Percentiles rank a stretch among this genome's conserved stretches.
phyloP scores from a whole-genome alignment of 2,113 vertebrate genomes.

The Colinus virginianus region DNA sequence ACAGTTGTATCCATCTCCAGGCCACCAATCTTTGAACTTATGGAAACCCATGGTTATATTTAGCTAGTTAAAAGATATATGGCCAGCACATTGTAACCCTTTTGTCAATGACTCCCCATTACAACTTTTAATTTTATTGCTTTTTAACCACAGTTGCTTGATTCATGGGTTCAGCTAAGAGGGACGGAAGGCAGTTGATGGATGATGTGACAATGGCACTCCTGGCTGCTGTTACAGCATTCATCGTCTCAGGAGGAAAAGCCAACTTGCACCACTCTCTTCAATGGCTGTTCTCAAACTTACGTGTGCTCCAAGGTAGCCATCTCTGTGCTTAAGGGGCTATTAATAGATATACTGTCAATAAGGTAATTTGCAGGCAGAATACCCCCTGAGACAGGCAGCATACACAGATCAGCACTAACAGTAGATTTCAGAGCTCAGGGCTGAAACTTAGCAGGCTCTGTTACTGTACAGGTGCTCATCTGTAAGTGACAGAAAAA shows the following conservation, averaged over 20 bases:
- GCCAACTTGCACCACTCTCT: not conserved
- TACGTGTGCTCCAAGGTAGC: not conserved
- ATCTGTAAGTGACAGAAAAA: not conserved
- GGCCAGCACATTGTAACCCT: conserved; percentile 26
- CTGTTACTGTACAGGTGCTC: not conserved
- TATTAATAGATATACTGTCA: conserved; percentile 12
- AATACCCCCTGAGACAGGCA: not conserved
- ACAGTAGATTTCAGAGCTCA: not conserved
- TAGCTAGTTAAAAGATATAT: conserved; percentile 73
- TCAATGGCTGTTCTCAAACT: not conserved
- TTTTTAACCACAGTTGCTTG: conserved; percentile 69
- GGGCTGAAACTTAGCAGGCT: not conserved
- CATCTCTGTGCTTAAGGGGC: not conserved
- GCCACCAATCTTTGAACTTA: conserved; percentile 75
- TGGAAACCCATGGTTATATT: conserved; percentile 72
- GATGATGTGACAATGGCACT: conserved; percentile 52
- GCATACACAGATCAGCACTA: not conserved
- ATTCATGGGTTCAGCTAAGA: conserved; percentile 52
- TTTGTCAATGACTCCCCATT: conserved; percentile 61
- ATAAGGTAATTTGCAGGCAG: not conserved
- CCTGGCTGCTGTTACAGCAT: conserved; percentile 28
- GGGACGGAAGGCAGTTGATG: conserved; percentile 1
- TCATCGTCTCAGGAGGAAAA: conserved; percentile 16
- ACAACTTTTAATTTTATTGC: conserved; percentile 72
- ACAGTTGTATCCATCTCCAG: conserved; percentile 66